Evolutionary conservation across 92 coral and sea anemone species (phyloP).

Genomic region (Scolanthus callimorphus): DNA sequence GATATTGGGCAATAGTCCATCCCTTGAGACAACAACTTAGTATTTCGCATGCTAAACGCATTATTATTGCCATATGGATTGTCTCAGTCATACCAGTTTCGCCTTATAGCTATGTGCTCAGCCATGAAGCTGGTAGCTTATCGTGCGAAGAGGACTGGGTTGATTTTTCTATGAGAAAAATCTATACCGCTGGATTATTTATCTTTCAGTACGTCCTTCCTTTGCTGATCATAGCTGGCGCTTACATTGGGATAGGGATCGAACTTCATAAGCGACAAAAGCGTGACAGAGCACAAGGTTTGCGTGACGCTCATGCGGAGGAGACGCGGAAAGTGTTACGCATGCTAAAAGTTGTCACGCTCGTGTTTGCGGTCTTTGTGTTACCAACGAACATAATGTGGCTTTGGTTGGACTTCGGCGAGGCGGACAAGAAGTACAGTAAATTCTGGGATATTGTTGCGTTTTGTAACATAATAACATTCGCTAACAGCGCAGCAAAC

Average conservation of each 20-base stretch:
- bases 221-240: constrained; percentile 48
- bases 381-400: constrained; percentile 89
- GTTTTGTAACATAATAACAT: constrained; percentile 78
- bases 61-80: constrained; percentile 70
- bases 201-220: constrained; percentile 70
- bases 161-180: constrained; percentile 37
- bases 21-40: constrained; percentile 82
- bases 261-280: constrained; percentile 65
- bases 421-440: constrained; percentile 45
- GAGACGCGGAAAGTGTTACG: constrained; percentile 87
- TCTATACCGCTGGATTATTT: constrained; percentile 71
- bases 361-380: constrained; percentile 78
- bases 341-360: constrained; percentile 80
- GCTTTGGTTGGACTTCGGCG: constrained; percentile 95
- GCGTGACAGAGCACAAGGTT: constrained; percentile 32
- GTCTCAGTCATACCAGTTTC: constrained; percentile 68
- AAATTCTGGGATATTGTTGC: constrained; percentile 87
- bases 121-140: constrained; percentile 26
- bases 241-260: constrained; percentile 69
- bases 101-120: constrained; percentile 67
- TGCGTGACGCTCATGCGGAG: constrained; percentile 51
- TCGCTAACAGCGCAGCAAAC: constrained; percentile 95
- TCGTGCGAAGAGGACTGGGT: constrained; percentile 70
- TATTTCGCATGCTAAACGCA: constrained; percentile 49
- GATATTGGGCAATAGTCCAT: constrained; percentile 90